Percentiles rank a stretch among this genome's conserved stretches.
Evolutionary conservation across 2,113 vertebrate species (phyloP).

Genomic region (Mystacornis crossleyi): DNA sequence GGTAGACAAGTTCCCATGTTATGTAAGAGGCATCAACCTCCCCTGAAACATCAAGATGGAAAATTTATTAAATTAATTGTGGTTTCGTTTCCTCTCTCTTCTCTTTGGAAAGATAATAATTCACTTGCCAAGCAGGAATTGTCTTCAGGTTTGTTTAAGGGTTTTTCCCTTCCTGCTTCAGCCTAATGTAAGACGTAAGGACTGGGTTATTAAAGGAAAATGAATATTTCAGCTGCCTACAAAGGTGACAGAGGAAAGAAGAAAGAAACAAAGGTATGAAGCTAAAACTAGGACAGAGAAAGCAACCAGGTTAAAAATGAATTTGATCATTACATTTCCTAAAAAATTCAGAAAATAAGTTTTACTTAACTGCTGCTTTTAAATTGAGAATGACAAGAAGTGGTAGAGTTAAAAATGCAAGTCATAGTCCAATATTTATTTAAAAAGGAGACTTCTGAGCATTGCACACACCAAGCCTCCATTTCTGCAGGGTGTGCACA

Average conservation of each 20-base stretch:
- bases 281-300: not conserved
- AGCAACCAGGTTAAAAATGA: not conserved
- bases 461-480: not conserved
- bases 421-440: not conserved
- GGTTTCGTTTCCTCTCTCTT: not conserved
- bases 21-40: constrained; percentile 29
- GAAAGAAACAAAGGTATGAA: not conserved
- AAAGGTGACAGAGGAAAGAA: not conserved
- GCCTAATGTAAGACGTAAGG: not conserved
- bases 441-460: not conserved
- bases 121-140: not conserved
- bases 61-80: constrained; percentile 28
- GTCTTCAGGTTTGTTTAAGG: not conserved
- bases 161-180: not conserved
- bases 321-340: not conserved
- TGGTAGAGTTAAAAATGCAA: not conserved
- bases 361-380: not conserved
- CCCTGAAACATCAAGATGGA: not conserved
- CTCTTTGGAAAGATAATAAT: not conserved
- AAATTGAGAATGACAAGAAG: not conserved
- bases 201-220: not conserved
- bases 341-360: not conserved
- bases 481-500: accelerated
- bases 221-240: not conserved
- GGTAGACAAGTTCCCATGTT: not conserved